Evolutionary conservation across 1,140 invertebrate genomes (phyloP), one percentile per base, ranked within the genome.

Genomic region (Drosophila sp.): DNA sequence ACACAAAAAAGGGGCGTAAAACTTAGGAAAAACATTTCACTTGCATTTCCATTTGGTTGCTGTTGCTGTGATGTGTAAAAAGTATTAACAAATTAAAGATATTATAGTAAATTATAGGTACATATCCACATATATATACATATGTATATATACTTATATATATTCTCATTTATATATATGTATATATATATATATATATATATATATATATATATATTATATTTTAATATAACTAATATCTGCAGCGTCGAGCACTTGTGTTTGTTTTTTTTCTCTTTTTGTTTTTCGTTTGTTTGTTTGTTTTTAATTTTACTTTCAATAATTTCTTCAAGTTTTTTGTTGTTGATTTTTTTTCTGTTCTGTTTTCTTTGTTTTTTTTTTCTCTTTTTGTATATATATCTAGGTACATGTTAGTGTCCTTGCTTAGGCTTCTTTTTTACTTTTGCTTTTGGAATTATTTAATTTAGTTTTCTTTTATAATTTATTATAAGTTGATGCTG

Each of bases 391-490:
- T 86, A 86, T 86, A 79, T 84, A 87, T 86, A 87, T 87, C 83
- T 86, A 86, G 83, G 83, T 86, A 86, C 83, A 87, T 86, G 83
- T 86, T 86, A 86, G 83, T 86, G 83, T 86, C 83, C 83, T 86
- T 86, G 79, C 83, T 79, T 86, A 86, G 83, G 83, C 83, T 87
- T 84, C 40, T 60, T 60, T 44, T 64, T 61, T 29, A 69, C 64
- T 81, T 79, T 81, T 79, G 78, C 50, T 66, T 81, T 78, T 71
- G 67, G 38, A 61, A 27, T 71, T 66, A 1, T 70, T 50, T 40
- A 55, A 27, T 64, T 62, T 68, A 68, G 40, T 7, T 30, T 47
- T 25, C 60, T 76, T 76, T 68, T 66, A 27, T 58, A 72, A 73
- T 72, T 66, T 76, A 72, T 79, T 41, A 23, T 44, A 30, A 50